phyloP scores from a whole-genome alignment of 1,140 invertebrate species.

The Orchesella cincta region DNA sequence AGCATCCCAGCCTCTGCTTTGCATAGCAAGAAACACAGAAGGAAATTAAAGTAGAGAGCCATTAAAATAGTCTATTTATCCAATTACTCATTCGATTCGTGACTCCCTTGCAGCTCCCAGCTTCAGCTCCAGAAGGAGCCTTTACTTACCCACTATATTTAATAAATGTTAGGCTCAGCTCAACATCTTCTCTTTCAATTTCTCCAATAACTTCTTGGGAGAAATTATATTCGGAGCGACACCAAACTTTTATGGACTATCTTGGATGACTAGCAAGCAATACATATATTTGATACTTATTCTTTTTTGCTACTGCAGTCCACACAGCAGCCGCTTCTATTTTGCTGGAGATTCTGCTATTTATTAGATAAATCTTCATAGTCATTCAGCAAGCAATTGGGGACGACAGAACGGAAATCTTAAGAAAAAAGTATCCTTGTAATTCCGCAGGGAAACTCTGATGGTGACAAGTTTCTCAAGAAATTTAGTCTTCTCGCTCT shows the following conservation, averaged over 20 bases:
- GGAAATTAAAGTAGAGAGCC: constrained; percentile 18
- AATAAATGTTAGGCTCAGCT: no score
- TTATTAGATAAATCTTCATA: not conserved
- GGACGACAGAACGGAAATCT: constrained; percentile 5
- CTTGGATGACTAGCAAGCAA: no score
- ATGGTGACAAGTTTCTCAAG: constrained; percentile 7
- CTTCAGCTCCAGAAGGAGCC: not conserved
- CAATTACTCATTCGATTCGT: constrained; percentile 21
- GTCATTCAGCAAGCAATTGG: not conserved
- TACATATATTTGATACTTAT: no score
- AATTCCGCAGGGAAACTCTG: constrained; percentile 10
- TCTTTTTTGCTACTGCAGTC: no score
- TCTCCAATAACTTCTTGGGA: no score
- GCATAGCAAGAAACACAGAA: not conserved
- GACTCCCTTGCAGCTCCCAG: not conserved
- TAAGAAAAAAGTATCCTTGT: constrained; percentile 2
- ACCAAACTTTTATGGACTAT: not conserved
- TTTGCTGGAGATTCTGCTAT: no score
- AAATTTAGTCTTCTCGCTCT: not conserved
- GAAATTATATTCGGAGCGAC: no score
- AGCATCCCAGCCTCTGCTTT: not conserved
- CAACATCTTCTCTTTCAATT: no score
- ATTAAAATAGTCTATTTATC: constrained; percentile 10
- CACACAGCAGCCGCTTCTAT: no score
- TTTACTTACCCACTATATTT: not conserved